Conservation (phyloP, 2,888 invertebrate species). For the Ectobius pallidus region DNA sequence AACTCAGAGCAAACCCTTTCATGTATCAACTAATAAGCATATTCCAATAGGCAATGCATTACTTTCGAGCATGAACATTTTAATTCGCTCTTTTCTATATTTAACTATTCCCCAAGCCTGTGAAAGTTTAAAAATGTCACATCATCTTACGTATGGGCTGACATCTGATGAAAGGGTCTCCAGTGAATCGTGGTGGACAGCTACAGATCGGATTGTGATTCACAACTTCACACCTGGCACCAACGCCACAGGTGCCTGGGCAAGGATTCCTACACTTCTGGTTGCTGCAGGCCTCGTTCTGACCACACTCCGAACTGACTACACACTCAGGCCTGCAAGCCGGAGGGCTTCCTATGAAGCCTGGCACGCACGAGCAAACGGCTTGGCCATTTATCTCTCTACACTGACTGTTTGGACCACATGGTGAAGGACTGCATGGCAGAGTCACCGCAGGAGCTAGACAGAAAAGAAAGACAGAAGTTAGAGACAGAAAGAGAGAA, state of each 20-base stretch:
- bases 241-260: slow-evolving; percentile 72
- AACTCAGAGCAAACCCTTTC: too few relatives aligned
- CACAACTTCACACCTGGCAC: slow-evolving; percentile 74
- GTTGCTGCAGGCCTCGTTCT: slow-evolving; percentile 68
- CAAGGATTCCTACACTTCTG: slow-evolving; percentile 76
- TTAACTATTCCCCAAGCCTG: too few relatives aligned
- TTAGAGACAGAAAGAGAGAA: slow-evolving; percentile 57
- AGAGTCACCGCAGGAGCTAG: slow-evolving; percentile 53
- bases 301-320: slow-evolving; percentile 72
- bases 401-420: slow-evolving; percentile 82
- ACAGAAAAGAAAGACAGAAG: slow-evolving; percentile 60
- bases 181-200: slow-evolving; percentile 71
- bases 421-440: slow-evolving; percentile 63
- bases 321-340: slow-evolving; percentile 74
- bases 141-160: slow-evolving; percentile 65
- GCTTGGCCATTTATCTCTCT: slow-evolving; percentile 72
- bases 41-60: too few relatives aligned
- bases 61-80: too few relatives aligned
- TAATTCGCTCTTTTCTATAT: too few relatives aligned
- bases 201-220: slow-evolving; percentile 75
- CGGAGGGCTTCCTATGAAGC: slow-evolving; percentile 69
- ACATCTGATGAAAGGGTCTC: slow-evolving; percentile 82
- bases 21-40: too few relatives aligned
- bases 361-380: slow-evolving; percentile 71
- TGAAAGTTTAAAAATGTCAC: too few relatives aligned